Percentiles rank a stretch among this genome's conserved stretches.
These are phyloP conservation scores for Neocrepidodera transversa DNA, from an alignment of 2,888 invertebrate species.

Conservation along the genomic window DNA sequence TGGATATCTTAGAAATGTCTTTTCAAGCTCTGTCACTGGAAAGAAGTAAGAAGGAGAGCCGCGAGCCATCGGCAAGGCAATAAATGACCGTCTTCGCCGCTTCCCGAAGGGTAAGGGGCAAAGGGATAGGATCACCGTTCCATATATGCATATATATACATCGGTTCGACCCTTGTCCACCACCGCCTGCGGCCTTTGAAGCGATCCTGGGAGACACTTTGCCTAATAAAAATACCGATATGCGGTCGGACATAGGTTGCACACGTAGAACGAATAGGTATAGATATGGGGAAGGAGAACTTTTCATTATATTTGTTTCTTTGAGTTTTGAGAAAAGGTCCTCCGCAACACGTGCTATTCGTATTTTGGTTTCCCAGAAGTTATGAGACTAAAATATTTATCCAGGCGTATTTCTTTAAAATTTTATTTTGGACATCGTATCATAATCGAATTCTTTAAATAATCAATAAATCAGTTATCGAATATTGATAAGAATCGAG, in stretches of 20 bases:
- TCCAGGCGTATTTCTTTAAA: too few species aligned
- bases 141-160: slow-evolving; percentile 44
- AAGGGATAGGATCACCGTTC: not conserved
- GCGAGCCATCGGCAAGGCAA: slow-evolving; percentile 50
- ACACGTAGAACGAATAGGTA: slow-evolving; percentile 46
- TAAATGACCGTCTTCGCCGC: slow-evolving; percentile 50
- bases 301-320: slow-evolving; percentile 26
- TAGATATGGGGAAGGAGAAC: slow-evolving; percentile 21
- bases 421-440: too few species aligned
- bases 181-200: slow-evolving; percentile 48
- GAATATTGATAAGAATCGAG: too few species aligned
- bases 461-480: too few species aligned
- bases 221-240: slow-evolving; percentile 57
- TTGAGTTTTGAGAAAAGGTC: slow-evolving; percentile 21
- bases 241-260: slow-evolving; percentile 56
- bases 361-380: slow-evolving; percentile 35
- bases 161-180: slow-evolving; percentile 45
- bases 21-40: slow-evolving; percentile 21
- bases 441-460: too few species aligned
- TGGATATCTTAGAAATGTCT: not conserved
- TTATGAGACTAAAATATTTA: not conserved
- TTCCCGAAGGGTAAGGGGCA: slow-evolving; percentile 44
- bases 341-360: slow-evolving; percentile 36
- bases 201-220: slow-evolving; percentile 50
- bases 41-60: slow-evolving; percentile 52